Conservation (phyloP, 2,797 vertebrate genomes). For the Trachurus trachurus region DNA sequence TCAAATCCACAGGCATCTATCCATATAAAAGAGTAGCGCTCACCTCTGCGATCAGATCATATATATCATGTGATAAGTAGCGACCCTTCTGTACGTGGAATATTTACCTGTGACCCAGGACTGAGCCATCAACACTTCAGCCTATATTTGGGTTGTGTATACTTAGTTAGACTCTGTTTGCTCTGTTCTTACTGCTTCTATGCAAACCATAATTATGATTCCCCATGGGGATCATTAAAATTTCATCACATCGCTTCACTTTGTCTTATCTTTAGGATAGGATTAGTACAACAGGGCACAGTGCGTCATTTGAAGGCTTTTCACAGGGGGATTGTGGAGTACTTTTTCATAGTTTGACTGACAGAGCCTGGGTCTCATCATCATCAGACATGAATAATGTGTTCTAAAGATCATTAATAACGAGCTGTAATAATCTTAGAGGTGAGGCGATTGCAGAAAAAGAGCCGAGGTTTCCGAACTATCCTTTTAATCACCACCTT, state of each 20-base stretch:
- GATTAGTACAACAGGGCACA: conserved; percentile 17
- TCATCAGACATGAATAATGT: conserved; percentile 4
- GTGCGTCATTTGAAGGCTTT: not conserved
- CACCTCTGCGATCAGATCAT: not conserved
- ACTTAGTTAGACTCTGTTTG: conserved; percentile 30
- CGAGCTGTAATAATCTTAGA: conserved; percentile 17
- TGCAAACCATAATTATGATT: conserved; percentile 39
- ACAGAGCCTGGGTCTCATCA: not conserved
- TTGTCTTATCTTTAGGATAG: conserved; percentile 18
- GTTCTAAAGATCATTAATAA: conserved; percentile 22
- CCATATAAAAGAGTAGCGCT: conserved; percentile 7
- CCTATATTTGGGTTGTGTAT: not conserved
- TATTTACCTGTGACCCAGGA: not conserved
- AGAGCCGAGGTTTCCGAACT: conserved; percentile 2
- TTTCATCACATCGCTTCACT: conserved; percentile 33
- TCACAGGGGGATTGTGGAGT: not conserved
- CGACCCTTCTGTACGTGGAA: conserved; percentile 2
- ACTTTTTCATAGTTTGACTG: not conserved
- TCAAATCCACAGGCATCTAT: conserved; percentile 40
- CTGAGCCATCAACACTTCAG: not conserved
- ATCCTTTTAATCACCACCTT: conserved; percentile 42
- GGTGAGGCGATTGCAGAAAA: not conserved
- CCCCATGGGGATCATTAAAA: conserved; percentile 33
- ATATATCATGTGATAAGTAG: not conserved
- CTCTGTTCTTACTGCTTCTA: not conserved